phyloP scores from a whole-genome alignment of 2,797 vertebrate species.

The Toxotes lorentzi region DNA sequence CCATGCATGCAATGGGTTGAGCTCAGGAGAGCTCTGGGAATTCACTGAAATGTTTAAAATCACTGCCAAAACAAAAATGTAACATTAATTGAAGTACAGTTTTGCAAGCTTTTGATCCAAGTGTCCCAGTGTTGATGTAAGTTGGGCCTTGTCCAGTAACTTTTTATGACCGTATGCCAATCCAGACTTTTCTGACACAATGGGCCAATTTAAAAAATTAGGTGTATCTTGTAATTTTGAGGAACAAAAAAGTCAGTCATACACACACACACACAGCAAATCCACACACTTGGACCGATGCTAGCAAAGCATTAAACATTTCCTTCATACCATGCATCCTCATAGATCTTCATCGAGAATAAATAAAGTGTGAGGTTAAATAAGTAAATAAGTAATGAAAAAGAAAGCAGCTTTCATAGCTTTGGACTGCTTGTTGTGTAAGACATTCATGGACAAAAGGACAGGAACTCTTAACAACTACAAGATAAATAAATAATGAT shows the following conservation, averaged over 20 bases:
- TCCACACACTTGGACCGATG: too few species aligned
- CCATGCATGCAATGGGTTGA: background rate
- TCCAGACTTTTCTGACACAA: background rate
- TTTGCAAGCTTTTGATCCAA: slow-evolving; percentile 12
- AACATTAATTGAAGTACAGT: background rate
- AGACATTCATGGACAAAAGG: too few species aligned
- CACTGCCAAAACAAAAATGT: slow-evolving; percentile 10
- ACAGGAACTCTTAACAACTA: too few species aligned
- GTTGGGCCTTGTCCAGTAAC: slow-evolving; percentile 8
- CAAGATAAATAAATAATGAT: too few species aligned
- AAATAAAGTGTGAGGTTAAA: too few species aligned
- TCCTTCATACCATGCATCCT: too few species aligned
- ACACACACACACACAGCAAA: too few species aligned
- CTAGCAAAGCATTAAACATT: too few species aligned
- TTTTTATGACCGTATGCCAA: background rate
- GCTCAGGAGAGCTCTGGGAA: background rate
- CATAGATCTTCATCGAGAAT: too few species aligned
- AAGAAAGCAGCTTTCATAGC: too few species aligned
- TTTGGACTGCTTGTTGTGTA: too few species aligned
- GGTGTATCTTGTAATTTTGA: background rate
- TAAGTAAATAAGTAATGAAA: too few species aligned
- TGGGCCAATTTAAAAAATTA: background rate
- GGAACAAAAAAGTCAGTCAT: background rate
- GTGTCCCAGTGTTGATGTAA: background rate
- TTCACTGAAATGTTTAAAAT: background rate